Percentiles rank a stretch among this genome's conserved stretches.
Conservation (phyloP, 2,888 invertebrate species). For the Trichogramma evanescens region DNA sequence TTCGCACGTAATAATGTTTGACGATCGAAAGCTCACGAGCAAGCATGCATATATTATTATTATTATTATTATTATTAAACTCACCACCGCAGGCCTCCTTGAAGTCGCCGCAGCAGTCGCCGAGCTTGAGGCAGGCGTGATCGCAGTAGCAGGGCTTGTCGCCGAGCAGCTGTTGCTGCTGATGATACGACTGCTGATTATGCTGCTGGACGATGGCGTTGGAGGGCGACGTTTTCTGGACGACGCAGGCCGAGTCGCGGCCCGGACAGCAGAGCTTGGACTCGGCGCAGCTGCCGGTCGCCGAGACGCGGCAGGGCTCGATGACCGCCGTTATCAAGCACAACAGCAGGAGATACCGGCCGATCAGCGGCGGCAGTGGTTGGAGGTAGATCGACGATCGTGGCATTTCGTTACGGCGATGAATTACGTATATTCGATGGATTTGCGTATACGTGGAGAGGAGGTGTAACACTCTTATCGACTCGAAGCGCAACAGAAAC, state of each 20-base stretch:
- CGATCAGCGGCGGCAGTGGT: not conserved
- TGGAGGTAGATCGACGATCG: too few species aligned
- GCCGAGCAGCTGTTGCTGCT: slow-evolving; percentile 58
- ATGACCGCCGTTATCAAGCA: not conserved
- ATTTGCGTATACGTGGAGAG: too few species aligned
- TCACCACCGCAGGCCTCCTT: slow-evolving; percentile 80
- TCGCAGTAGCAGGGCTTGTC: slow-evolving; percentile 91
- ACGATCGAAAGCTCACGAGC: too few species aligned
- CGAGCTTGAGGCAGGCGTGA: slow-evolving; percentile 80
- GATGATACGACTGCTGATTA: too few species aligned
- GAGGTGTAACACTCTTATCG: too few species aligned
- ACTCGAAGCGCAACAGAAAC: not conserved
- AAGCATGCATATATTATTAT: too few species aligned
- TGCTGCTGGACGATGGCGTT: slow-evolving; percentile 61
- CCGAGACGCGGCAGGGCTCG: not conserved
- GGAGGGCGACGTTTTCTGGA: slow-evolving; percentile 72
- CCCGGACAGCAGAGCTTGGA: slow-evolving; percentile 82
- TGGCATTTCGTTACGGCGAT: too few species aligned
- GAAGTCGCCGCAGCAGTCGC: slow-evolving; percentile 85
- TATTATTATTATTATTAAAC: not conserved
- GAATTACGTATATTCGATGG: too few species aligned
- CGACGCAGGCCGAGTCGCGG: slow-evolving; percentile 81
- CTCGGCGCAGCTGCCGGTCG: slow-evolving; percentile 71
- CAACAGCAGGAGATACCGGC: not conserved
- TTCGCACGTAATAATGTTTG: too few species aligned